Evolutionary conservation across 2,888 invertebrate genomes (phyloP).

Genomic region (Scaptomyza flava): DNA sequence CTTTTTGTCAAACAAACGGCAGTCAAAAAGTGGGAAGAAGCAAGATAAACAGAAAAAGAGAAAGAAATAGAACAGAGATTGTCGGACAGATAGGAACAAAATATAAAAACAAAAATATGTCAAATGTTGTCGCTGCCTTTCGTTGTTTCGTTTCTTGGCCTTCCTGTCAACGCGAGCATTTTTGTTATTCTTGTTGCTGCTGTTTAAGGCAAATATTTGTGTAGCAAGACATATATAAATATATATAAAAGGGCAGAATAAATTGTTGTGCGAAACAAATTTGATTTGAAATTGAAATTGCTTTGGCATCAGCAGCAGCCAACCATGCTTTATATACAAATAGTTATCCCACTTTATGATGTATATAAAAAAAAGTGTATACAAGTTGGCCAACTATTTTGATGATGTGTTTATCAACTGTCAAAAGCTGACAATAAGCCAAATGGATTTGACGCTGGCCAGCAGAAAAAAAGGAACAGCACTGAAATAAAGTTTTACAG

Average conservation of each 20-base stretch:
- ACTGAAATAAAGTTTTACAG: constrained; percentile 36
- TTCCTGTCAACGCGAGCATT: constrained; percentile 36
- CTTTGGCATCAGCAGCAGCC: constrained; percentile 15
- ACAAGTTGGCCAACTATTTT: constrained; percentile 32
- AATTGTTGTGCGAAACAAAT: constrained; percentile 53
- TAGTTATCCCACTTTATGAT: neutral
- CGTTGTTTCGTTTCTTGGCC: constrained; percentile 42
- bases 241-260: constrained; percentile 26
- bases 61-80: neutral
- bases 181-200: constrained; percentile 23
- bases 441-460: constrained; percentile 51
- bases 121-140: constrained; percentile 47
- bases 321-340: neutral
- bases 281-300: constrained; percentile 62
- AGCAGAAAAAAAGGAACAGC: constrained; percentile 17
- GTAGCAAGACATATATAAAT: constrained; percentile 19
- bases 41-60: neutral
- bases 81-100: constrained; percentile 3
- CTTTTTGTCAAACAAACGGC: constrained; percentile 37
- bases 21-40: neutral
- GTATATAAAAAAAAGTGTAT: constrained; percentile 11
- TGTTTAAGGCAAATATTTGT: constrained; percentile 59
- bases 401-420: constrained; percentile 67
- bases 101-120: constrained; percentile 31
- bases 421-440: constrained; percentile 58